Evolutionary conservation across 2,797 vertebrate genomes (phyloP).

Genomic region (Anas flavirostris): DNA sequence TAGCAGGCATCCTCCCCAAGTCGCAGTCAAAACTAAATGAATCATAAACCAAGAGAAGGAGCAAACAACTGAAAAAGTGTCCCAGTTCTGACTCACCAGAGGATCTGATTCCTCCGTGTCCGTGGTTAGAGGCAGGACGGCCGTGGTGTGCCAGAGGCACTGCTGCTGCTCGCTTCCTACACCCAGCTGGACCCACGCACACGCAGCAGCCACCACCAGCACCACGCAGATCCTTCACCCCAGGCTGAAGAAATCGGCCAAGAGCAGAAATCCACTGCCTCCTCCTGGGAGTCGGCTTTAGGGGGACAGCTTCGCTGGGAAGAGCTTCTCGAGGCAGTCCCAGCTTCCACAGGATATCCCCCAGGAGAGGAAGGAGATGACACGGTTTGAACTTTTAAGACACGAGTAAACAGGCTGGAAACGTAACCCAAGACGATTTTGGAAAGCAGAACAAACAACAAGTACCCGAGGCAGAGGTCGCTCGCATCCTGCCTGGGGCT

Average conservation of each 20-base stretch:
- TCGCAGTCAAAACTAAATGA: not conserved
- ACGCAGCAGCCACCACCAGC: not conserved
- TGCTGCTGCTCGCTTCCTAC: not conserved
- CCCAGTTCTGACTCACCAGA: not conserved
- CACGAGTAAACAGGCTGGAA: not conserved
- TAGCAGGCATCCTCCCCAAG: not conserved
- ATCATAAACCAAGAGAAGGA: not conserved
- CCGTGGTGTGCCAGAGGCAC: not conserved
- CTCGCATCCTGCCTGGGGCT: not conserved
- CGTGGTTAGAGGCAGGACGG: not conserved
- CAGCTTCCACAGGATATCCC: not conserved
- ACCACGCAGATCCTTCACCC: not conserved
- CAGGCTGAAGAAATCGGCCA: not conserved
- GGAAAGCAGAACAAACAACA: not conserved
- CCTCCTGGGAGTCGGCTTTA: not conserved
- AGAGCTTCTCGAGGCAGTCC: not conserved
- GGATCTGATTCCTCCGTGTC: not conserved
- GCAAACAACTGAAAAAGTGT: not conserved
- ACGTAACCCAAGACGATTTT: not conserved
- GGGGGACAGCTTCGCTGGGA: not conserved
- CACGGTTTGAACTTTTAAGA: not conserved
- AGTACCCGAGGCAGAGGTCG: not conserved
- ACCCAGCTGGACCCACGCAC: not conserved
- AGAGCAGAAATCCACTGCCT: not conserved
- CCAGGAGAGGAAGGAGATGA: not conserved